Conservation (phyloP, 1,140 invertebrate species). For the Caligus rogercresseyi region DNA sequence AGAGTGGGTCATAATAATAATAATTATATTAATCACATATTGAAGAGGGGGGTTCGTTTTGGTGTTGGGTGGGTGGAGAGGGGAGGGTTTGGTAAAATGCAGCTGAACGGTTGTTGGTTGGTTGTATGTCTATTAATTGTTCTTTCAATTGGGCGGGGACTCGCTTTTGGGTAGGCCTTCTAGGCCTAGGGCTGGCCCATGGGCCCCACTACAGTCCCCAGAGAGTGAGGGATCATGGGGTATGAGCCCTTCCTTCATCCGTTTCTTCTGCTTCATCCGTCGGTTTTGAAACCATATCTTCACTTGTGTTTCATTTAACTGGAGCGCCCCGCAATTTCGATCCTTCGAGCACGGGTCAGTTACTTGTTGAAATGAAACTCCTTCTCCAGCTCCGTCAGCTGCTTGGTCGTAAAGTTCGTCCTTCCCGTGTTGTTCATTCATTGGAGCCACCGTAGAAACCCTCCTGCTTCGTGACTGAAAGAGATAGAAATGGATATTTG, state of each 20-base stretch:
- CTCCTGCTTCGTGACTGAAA: conserved; percentile 27
- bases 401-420: conserved; percentile 97
- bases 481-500: conserved; percentile 12
- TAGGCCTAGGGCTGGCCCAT: not conserved
- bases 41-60: not conserved
- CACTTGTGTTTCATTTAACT: conserved; percentile 90
- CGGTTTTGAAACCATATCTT: conserved; percentile 85
- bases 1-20: not conserved
- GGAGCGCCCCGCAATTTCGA: conserved; percentile 88
- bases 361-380: conserved; percentile 99
- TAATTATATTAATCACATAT: not conserved
- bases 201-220: conserved; percentile 17
- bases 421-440: conserved; percentile 42
- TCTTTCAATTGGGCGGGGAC: not conserved
- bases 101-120: too few species aligned
- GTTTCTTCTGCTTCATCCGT: conserved; percentile 81
- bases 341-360: conserved; percentile 78
- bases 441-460: conserved; percentile 23
- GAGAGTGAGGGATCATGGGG: conserved; percentile 35
- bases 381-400: conserved; percentile 94
- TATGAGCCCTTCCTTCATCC: conserved; percentile 72
- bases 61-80: too few species aligned
- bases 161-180: not conserved
- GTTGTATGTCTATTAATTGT: not conserved
- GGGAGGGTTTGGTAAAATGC: too few species aligned